phyloP scores from a whole-genome alignment of 2,797 vertebrate species.

The Amazona finschi region DNA sequence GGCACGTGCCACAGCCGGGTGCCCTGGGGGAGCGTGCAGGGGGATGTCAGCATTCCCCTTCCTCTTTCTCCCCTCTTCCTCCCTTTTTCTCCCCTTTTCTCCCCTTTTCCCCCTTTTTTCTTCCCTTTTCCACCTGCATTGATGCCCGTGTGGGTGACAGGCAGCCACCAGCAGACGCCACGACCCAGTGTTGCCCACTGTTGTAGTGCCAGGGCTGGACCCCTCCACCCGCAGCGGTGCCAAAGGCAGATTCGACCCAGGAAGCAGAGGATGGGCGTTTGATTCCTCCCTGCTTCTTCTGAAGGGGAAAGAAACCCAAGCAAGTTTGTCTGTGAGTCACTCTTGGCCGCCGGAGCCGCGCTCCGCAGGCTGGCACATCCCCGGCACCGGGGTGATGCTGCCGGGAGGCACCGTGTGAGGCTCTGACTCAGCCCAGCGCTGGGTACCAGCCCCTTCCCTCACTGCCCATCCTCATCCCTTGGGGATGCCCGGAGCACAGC shows the following conservation, averaged over 20 bases:
- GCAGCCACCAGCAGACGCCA: not conserved
- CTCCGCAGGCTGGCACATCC: conserved; percentile 6
- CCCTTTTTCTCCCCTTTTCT: not conserved
- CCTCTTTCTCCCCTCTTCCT: not conserved
- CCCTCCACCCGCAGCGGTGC: not conserved
- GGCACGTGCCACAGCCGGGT: not conserved
- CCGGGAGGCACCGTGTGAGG: not conserved
- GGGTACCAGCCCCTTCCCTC: not conserved
- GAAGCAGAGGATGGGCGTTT: not conserved
- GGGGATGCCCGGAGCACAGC: not conserved
- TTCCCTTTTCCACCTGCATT: not conserved
- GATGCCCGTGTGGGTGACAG: not conserved
- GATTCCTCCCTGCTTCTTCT: not conserved
- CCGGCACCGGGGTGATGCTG: not conserved
- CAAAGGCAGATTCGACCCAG: not conserved
- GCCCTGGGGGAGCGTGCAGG: not conserved
- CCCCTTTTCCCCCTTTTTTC: not conserved
- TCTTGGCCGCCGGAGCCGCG: not conserved
- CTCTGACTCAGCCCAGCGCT: not conserved
- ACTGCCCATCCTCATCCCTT: not conserved
- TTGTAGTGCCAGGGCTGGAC: not conserved
- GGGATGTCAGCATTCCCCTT: not conserved
- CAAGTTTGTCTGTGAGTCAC: conserved; percentile 35
- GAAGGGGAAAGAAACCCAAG: not conserved
- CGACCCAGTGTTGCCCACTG: not conserved